phyloP scores from a whole-genome alignment of 2,113 vertebrate species.

The Odobenus rosmarus region DNA sequence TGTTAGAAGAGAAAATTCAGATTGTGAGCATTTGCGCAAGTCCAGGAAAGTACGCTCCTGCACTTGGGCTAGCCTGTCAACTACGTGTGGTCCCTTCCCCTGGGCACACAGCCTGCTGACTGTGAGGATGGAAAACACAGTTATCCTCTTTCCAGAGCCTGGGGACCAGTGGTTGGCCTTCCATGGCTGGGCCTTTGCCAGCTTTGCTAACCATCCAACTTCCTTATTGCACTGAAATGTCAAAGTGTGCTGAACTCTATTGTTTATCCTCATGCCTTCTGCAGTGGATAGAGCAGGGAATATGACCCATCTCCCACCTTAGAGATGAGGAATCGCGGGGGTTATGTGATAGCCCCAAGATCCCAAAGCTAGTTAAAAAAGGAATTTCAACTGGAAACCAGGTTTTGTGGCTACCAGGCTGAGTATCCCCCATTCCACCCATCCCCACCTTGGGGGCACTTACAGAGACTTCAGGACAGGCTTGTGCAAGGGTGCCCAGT shows the following conservation, averaged over 20 bases:
- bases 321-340: not conserved
- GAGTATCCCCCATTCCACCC: not conserved
- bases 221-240: not conserved
- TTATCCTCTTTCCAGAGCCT: not conserved
- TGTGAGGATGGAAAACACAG: not conserved
- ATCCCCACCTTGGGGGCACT: not conserved
- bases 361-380: not conserved
- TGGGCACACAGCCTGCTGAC: not conserved
- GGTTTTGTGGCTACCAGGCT: not conserved
- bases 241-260: not conserved
- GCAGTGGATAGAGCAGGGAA: not conserved
- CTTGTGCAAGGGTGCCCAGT: not conserved
- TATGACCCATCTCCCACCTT: not conserved
- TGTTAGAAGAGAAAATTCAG: not conserved
- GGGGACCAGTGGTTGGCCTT: not conserved
- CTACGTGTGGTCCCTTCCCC: not conserved
- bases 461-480: constrained; percentile 10
- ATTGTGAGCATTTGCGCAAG: not conserved
- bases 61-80: not conserved
- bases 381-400: not conserved
- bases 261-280: not conserved
- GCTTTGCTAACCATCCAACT: not conserved
- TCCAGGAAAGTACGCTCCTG: not conserved
- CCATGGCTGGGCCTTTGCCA: not conserved
- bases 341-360: not conserved